These are phyloP conservation scores for Camptogramma bilineatum DNA, from an alignment of 2,888 invertebrate genomes.

Conservation along the genomic window DNA sequence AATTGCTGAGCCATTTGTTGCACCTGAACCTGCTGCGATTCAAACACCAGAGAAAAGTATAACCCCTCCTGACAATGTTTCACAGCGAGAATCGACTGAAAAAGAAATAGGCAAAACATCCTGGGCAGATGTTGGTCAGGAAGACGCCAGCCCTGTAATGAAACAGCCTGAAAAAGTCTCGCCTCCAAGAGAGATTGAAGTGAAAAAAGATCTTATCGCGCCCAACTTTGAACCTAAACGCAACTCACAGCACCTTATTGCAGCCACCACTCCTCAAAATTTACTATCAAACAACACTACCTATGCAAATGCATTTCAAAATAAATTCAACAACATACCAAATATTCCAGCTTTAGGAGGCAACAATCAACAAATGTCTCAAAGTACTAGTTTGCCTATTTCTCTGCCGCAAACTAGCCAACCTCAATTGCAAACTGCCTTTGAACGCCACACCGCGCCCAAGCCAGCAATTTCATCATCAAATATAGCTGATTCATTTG, in stretches of 20 bases:
- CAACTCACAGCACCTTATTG: conserved; percentile 43
- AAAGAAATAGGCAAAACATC: conserved; percentile 76
- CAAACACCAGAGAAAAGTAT: conserved; percentile 81
- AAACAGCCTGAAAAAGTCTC: conserved; percentile 57
- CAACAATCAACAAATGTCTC: conserved; percentile 57
- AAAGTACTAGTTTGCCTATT: conserved; percentile 49
- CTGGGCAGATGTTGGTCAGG: conserved; percentile 81
- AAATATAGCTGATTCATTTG: conserved; percentile 54
- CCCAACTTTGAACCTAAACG: conserved; percentile 42
- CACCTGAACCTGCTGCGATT: conserved; percentile 64
- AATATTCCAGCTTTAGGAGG: conserved; percentile 51
- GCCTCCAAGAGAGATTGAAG: conserved; percentile 52
- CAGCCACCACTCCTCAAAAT: conserved; percentile 41
- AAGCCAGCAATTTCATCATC: conserved; percentile 50
- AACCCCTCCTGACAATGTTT: conserved; percentile 70
- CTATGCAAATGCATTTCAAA: conserved; percentile 51
- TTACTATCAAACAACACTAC: conserved; percentile 39
- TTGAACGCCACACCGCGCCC: conserved; percentile 54
- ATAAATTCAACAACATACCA: conserved; percentile 54
- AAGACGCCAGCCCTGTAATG: conserved; percentile 59
- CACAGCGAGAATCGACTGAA: conserved; percentile 79
- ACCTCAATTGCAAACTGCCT: conserved; percentile 52
- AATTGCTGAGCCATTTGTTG: conserved; percentile 66
- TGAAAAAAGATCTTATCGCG: conserved; percentile 40
- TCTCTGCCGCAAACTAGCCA: conserved; percentile 54